Base-by-base conservation (phyloP, 2,888 invertebrate genomes). In the Notodromas monacha region DNA sequence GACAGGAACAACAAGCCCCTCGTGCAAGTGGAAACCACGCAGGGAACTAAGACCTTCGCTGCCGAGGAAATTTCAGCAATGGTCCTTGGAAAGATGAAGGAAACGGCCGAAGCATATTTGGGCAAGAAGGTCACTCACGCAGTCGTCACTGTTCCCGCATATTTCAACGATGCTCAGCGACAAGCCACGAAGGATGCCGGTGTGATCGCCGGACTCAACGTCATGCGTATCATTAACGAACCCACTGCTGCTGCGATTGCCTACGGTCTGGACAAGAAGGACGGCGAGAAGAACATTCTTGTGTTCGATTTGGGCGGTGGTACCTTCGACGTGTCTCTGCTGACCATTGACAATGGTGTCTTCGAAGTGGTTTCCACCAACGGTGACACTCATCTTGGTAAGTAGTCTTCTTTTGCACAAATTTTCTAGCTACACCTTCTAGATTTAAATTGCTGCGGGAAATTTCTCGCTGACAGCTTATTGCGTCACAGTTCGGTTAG, bases 271-370 rank as follows among this genome's bases (percentile, higher is more conserved):
- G 86, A 89, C 55, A 86, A 86, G 55, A 79, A 72, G 45, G 81
- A 81, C 36, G 84, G 81, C 29, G 92, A 92, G 52, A 86, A 89
- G 60, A 96, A 96, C 45, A 81, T 96, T 12, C 58, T 96, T 30
- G 89, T 96, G 10, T 96, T 92, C 51, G 92, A 96, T 58, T 64
- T 96, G 54, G 92, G 96, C 45, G 96, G 96, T 50, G 96, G 92
- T 54, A 96, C 96, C 38, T 96, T 96, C 46, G 96, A 96, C 53
- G 96, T 96, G 12, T 89, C 89, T 26, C 62, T 96, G 12, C 60
- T 96, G 31, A 92, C 89, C 38, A 96, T 96, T 46, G 92, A 96
- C 47, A 86, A 89, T 43, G 96, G 92, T 31, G 86, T 96, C 4
- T 96, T 96, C 49, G 92, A 96, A 56, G 67, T 68, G 31, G 68